Evolutionary conservation across 2,888 invertebrate species (phyloP).

Genomic region (Nebria brevicollis): DNA sequence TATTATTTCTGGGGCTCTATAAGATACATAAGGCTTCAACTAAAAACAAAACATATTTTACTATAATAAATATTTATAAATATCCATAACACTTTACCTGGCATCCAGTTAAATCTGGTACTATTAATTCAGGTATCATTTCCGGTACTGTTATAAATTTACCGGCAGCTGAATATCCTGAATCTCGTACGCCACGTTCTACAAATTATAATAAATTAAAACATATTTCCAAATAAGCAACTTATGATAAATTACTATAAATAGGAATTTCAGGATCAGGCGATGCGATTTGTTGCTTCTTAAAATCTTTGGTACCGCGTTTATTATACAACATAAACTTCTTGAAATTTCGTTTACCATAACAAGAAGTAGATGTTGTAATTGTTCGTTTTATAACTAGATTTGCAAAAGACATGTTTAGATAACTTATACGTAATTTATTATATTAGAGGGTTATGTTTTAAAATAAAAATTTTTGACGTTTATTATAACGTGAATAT

Average conservation of each 20-base stretch:
- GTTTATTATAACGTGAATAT: not conserved
- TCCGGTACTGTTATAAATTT: slow-evolving; percentile 78
- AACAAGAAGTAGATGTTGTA: slow-evolving; percentile 64
- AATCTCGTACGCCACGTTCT: slow-evolving; percentile 76
- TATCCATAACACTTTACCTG: slow-evolving; percentile 61
- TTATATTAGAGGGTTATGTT: not conserved
- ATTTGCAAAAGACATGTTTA: slow-evolving; percentile 54
- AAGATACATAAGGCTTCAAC: slow-evolving; percentile 95
- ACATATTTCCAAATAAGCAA: not conserved
- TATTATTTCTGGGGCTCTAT: slow-evolving; percentile 77
- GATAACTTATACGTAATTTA: no score
- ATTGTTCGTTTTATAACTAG: slow-evolving; percentile 63
- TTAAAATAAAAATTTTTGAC: not conserved
- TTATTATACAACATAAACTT: slow-evolving; percentile 83
- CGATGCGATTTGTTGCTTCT: slow-evolving; percentile 67
- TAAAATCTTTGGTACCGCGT: slow-evolving; percentile 76
- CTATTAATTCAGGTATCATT: slow-evolving; percentile 91
- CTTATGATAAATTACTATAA: slow-evolving; percentile 64
- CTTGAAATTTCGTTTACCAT: slow-evolving; percentile 83
- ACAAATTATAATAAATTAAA: slow-evolving; percentile 34
- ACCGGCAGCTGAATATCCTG: slow-evolving; percentile 69
- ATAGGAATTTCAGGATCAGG: slow-evolving; percentile 74
- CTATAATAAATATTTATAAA: not conserved
- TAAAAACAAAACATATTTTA: slow-evolving; percentile 58
- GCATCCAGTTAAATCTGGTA: slow-evolving; percentile 87